phyloP scores from a whole-genome alignment of 1,140 invertebrate species.

The Cepaea nemoralis region DNA sequence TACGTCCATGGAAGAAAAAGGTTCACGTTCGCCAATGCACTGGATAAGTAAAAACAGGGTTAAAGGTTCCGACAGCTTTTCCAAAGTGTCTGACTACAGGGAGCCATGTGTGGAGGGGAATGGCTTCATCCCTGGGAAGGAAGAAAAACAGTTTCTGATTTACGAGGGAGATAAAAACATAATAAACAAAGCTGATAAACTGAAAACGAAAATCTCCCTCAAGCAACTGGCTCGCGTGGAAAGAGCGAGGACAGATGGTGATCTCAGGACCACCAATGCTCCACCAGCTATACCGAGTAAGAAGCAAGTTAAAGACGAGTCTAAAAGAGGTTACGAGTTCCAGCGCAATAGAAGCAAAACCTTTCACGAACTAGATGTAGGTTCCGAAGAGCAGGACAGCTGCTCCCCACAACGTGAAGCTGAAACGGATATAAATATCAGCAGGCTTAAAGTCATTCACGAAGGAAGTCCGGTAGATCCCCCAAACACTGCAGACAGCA shows the following conservation, averaged over 20 bases:
- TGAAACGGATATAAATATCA: not conserved
- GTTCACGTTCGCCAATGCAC: not conserved
- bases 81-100: not conserved
- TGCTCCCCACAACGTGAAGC: not conserved
- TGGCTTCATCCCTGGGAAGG: not conserved
- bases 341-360: slow-evolving; percentile 6
- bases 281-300: not conserved
- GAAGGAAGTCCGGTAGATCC: slow-evolving; percentile 32
- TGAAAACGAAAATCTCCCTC: not conserved
- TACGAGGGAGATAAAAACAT: not conserved
- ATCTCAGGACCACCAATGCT: not conserved
- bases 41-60: not conserved
- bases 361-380: not conserved
- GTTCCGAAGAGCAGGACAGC: not conserved
- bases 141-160: not conserved
- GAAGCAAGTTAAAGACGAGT: not conserved
- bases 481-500: not conserved
- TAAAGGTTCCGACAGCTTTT: not conserved
- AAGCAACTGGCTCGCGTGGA: not conserved
- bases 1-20: not conserved
- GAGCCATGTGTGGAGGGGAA: not conserved
- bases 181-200: not conserved
- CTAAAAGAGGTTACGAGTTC: not conserved
- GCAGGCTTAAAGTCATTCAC: not conserved
- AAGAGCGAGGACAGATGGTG: not conserved